phyloP scores from a whole-genome alignment of 2,797 vertebrate species.

The Dendrocincla tyrannina region DNA sequence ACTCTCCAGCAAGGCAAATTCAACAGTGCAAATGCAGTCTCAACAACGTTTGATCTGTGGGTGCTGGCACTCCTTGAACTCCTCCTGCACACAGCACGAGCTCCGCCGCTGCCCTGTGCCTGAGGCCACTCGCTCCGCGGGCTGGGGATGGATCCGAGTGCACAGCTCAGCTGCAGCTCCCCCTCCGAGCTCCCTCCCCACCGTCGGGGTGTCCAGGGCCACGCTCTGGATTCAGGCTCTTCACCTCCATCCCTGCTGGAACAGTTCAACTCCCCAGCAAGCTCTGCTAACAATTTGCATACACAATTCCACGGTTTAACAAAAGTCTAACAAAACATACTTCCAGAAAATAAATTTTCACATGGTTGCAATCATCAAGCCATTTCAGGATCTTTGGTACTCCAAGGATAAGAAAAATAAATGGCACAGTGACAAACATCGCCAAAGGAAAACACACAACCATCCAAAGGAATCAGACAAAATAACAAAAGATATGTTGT shows the following conservation, averaged over 20 bases:
- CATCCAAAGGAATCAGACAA: constrained; percentile 33
- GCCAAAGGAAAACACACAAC: constrained; percentile 41
- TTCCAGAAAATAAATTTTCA: constrained; percentile 46
- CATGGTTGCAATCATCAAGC: constrained; percentile 64
- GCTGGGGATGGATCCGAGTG: background rate
- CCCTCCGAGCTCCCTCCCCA: background rate
- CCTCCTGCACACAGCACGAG: background rate
- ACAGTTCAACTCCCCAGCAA: background rate
- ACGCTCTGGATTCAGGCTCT: background rate
- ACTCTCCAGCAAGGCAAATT: constrained; percentile 52
- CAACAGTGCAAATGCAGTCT: constrained; percentile 52
- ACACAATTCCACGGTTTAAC: background rate
- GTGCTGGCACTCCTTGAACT: background rate
- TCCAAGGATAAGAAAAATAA: constrained; percentile 68
- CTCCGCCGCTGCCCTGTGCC: background rate
- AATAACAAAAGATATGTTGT: constrained; percentile 42
- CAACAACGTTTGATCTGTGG: background rate
- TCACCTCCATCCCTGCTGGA: constrained; percentile 23
- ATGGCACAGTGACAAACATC: constrained; percentile 66
- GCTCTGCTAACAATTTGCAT: background rate
- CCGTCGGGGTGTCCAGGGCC: background rate
- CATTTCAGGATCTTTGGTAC: constrained; percentile 81
- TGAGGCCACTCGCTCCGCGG: background rate
- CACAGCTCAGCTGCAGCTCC: background rate
- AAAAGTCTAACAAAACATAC: constrained; percentile 32